Evolutionary conservation across 2,113 vertebrate genomes (phyloP).

Genomic region (Nothocercus nigrocapillus): DNA sequence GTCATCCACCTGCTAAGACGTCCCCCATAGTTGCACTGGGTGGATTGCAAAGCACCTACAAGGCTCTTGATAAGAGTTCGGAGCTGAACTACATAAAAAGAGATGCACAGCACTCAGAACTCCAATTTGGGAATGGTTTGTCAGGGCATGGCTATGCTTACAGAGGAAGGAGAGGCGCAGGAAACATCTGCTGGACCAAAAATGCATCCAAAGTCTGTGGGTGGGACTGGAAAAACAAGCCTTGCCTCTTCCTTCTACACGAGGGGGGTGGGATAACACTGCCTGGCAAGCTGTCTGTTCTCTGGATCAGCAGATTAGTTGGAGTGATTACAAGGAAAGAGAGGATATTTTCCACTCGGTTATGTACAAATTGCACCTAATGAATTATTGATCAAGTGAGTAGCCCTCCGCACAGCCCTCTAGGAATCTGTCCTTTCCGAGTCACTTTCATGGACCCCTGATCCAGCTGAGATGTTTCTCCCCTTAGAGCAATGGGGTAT

Average conservation of each 20-base stretch:
- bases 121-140: not conserved
- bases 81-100: not conserved
- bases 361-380: slow-evolving; percentile 52
- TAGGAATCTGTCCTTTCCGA: slow-evolving; percentile 1
- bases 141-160: not conserved
- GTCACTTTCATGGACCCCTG: accelerated
- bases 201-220: not conserved
- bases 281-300: slow-evolving; percentile 2
- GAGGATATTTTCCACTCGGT: slow-evolving; percentile 49
- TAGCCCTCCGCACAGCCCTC: not conserved
- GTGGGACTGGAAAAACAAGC: not conserved
- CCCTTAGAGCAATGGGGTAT: not conserved
- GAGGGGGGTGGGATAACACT: not conserved
- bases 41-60: not conserved
- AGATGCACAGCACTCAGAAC: not conserved
- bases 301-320: slow-evolving; percentile 49
- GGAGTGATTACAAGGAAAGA: slow-evolving; percentile 39
- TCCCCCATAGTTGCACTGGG: not conserved
- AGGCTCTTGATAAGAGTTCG: not conserved
- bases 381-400: slow-evolving; percentile 36
- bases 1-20: not conserved
- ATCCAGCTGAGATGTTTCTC: not conserved
- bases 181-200: not conserved
- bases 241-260: slow-evolving; percentile 2
- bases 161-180: not conserved